phyloP scores from a whole-genome alignment of 2,797 vertebrate species.

The Petrocephalus schoutedeni region DNA sequence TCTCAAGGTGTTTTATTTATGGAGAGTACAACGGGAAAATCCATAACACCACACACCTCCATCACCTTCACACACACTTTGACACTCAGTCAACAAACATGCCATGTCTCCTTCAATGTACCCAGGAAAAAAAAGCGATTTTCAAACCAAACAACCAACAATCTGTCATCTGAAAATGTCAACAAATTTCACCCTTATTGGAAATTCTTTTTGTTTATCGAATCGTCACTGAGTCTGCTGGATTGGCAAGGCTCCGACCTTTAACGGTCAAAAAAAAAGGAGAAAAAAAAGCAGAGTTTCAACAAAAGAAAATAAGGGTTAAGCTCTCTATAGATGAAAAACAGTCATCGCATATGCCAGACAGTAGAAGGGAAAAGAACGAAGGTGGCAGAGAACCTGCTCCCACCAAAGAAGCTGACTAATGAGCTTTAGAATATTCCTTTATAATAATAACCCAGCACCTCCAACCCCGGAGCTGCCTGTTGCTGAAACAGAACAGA shows the following conservation, averaged over 20 bases:
- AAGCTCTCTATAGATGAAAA: neutral
- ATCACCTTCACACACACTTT: constrained; percentile 20
- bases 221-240: neutral
- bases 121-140: constrained; percentile 3
- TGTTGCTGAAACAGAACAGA: neutral
- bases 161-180: constrained; percentile 18
- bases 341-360: neutral
- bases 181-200: constrained; percentile 8
- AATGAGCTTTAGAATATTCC: neutral
- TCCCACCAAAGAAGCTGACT: neutral
- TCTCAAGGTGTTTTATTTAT: neutral
- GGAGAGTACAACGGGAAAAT: neutral
- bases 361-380: neutral
- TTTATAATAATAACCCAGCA: neutral
- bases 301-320: neutral
- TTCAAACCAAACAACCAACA: neutral
- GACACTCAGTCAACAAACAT: constrained; percentile 17
- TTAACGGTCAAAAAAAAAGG: neutral
- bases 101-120: constrained; percentile 20
- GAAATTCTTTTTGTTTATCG: neutral
- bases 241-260: neutral
- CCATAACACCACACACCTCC: neutral
- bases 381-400: neutral
- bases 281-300: neutral
- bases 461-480: neutral